These are phyloP conservation scores for Athrips mouffetella DNA, from an alignment of 2,888 invertebrate species.

Conservation along the genomic window DNA sequence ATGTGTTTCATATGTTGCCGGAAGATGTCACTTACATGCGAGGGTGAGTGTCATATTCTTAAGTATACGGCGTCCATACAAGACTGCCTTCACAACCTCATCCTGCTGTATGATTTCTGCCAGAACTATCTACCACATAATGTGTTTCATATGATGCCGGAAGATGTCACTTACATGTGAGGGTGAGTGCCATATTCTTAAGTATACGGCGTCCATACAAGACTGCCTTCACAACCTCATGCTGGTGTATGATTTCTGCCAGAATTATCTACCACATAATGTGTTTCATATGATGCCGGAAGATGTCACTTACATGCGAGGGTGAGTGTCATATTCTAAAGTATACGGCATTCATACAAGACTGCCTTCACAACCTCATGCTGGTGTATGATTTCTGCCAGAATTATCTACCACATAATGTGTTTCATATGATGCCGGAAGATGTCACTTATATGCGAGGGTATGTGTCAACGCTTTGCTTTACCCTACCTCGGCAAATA, in stretches of 20 bases:
- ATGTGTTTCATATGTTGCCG: constrained; percentile 95
- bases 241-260: constrained; percentile 92
- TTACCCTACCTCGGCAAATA: neutral
- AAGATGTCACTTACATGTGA: constrained; percentile 95
- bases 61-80: constrained; percentile 85
- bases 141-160: constrained; percentile 96
- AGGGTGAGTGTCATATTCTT: constrained; percentile 76
- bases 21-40: constrained; percentile 97
- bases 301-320: constrained; percentile 95
- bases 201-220: constrained; percentile 85
- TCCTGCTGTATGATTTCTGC: constrained; percentile 93
- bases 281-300: constrained; percentile 97
- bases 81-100: constrained; percentile 94
- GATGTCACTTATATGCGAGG: constrained; percentile 96
- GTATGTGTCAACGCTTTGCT: constrained; percentile 55
- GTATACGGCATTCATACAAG: constrained; percentile 86
- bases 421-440: constrained; percentile 97
- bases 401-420: constrained; percentile 89
- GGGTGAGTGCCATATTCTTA: constrained; percentile 75
- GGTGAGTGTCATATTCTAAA: constrained; percentile 69
- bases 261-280: constrained; percentile 88
- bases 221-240: constrained; percentile 95
- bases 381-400: constrained; percentile 92
- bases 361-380: constrained; percentile 94
- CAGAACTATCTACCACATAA: constrained; percentile 89